Evolutionary conservation across 1,140 invertebrate genomes (phyloP).

Genomic region (Neodiprion virginianus): DNA sequence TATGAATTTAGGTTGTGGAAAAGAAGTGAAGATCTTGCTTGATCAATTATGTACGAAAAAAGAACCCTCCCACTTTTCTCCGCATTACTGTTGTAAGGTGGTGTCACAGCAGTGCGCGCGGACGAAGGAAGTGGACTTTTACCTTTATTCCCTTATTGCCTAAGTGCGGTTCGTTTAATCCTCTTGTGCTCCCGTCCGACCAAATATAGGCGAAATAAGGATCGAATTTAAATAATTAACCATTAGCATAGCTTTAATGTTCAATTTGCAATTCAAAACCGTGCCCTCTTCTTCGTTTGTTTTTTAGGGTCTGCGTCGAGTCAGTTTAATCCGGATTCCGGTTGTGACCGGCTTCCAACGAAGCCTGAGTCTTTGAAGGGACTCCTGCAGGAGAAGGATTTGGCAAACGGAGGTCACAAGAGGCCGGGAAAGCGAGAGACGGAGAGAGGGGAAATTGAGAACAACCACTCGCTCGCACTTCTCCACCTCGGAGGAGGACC

Average conservation of each 20-base stretch:
- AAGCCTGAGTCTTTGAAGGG: not conserved
- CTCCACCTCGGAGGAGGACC: not conserved
- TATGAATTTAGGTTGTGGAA: too few relatives aligned
- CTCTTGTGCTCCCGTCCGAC: not conserved
- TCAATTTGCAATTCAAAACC: conserved; percentile 5
- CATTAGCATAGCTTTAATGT: not conserved
- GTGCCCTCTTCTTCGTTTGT: not conserved
- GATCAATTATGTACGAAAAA: too few relatives aligned
- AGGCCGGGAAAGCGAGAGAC: not conserved
- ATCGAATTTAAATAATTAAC: conserved; percentile 8
- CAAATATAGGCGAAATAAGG: conserved; percentile 7
- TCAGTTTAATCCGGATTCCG: not conserved
- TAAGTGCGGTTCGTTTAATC: conserved; percentile 1
- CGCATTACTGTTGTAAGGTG: too few relatives aligned
- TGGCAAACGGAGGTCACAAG: not conserved
- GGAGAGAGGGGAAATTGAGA: not conserved
- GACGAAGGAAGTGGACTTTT: not conserved
- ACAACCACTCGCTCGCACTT: not conserved
- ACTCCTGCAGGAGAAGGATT: not conserved
- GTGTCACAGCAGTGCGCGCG: too few relatives aligned
- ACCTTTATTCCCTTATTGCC: not conserved
- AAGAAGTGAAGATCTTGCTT: too few relatives aligned
- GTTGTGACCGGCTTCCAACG: not conserved
- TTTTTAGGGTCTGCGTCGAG: not conserved
- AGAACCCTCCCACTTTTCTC: too few relatives aligned